Base-by-base conservation (phyloP, 2,888 invertebrate species). In the Epinotia bilunana region DNA sequence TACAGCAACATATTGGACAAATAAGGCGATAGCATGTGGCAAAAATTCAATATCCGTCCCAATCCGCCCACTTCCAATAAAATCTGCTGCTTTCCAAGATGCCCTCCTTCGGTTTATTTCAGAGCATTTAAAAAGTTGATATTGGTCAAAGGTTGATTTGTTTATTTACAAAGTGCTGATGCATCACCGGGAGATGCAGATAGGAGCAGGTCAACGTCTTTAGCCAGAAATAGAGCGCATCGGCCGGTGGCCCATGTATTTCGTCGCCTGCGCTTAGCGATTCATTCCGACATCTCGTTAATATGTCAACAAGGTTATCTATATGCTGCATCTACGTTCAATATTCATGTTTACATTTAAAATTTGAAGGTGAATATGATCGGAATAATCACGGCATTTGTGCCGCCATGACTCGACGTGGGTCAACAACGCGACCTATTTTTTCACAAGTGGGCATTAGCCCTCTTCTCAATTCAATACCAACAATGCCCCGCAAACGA, bases 251-350 rank as follows among this genome's bases (percentile, higher is more conserved):
- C 84, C 87, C 84, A 83, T 88, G 88, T 92, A 91, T 90, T 83
- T 93, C 92, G 84, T 86, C 92, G 86, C 83, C 81, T 82, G 83
- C 88, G 86, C 90, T 88, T 86, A 89, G 87, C 88, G 86, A 90
- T 89, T 87, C 86, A 84, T 88, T 88, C 86, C 84, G 86, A 88
- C 88, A 88, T 89, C 85, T 90, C 91, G 87, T 93, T 90, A 90
- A 92, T 87, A 87, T 90, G 91, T 93, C 92, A 91, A 88, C 91
- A 84, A 87, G 87, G 86, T 89, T 89, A 91, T 93, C 90, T 85
- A 90, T 89, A 87, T 81, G 87, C 83, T 85, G 86, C 87, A 85
- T 86, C 81, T 82, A 84, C 80, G 79, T 82, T 83, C 80, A 80
- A 81, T 78, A 79, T 77, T 80, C 82, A 86, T 87, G 85, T 87